These are phyloP conservation scores for Sinocyclocheilus anophthalmus DNA, from an alignment of 2,113 vertebrate species.

Conservation along the genomic window DNA sequence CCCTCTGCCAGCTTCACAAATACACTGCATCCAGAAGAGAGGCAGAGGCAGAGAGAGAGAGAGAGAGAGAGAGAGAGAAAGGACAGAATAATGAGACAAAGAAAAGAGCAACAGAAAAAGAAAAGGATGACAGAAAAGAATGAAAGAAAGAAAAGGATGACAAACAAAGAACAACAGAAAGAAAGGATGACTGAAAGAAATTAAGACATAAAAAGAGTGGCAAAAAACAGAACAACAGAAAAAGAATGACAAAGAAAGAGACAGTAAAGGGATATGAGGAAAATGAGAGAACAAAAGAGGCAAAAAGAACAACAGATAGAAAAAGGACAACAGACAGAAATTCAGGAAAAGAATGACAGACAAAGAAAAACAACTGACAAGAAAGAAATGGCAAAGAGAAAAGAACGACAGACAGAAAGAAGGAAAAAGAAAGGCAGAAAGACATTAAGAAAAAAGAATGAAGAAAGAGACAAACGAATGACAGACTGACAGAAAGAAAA, in stretches of 20 bases:
- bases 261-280: neutral
- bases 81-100: neutral
- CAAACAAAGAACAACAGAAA: neutral
- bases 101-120: neutral
- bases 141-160: neutral
- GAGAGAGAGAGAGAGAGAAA: neutral
- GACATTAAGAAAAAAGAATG: no score
- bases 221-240: neutral
- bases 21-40: neutral
- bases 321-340: no score
- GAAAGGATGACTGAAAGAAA: neutral
- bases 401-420: neutral
- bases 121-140: neutral
- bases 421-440: neutral
- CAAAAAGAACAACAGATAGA: no score
- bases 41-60: neutral
- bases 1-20: slow-evolving; percentile 11
- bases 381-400: neutral
- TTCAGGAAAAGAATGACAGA: neutral
- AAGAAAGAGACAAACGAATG: neutral
- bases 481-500: neutral
- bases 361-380: neutral
- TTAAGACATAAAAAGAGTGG: neutral
- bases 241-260: neutral
- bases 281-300: neutral